Percentiles rank a stretch among this genome's conserved stretches.
Conservation (phyloP, 2,888 invertebrate genomes). For the Chrysolina oricalcia region DNA sequence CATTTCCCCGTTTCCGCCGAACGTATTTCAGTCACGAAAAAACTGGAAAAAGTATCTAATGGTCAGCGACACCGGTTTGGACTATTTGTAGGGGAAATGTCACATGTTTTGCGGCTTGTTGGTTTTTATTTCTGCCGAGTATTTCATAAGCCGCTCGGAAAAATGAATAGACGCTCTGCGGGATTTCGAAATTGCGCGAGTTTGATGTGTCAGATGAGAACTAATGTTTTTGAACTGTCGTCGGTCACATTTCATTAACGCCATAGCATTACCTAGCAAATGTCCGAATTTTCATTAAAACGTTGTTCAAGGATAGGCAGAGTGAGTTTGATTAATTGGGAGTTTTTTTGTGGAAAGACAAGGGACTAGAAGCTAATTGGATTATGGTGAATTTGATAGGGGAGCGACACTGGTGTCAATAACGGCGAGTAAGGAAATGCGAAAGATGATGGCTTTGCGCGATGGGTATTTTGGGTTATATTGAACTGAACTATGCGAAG, state of each 20-base stretch:
- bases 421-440: no score
- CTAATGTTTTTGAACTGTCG: background rate
- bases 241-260: background rate
- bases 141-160: slow-evolving; percentile 32
- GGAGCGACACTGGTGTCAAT: no score
- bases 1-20: slow-evolving; percentile 50
- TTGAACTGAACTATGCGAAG: no score
- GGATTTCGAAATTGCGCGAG: background rate
- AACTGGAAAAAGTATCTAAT: slow-evolving; percentile 47
- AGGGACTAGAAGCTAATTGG: no score
- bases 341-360: no score
- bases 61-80: slow-evolving; percentile 47
- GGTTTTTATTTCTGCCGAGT: slow-evolving; percentile 45
- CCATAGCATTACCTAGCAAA: no score
- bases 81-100: slow-evolving; percentile 48
- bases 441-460: no score
- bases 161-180: slow-evolving; percentile 27
- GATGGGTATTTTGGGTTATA: no score
- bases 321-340: no score
- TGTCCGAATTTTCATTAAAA: no score
- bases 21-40: slow-evolving; percentile 47
- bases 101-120: slow-evolving; percentile 49
- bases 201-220: slow-evolving; percentile 16
- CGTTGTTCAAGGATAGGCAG: no score
- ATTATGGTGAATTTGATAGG: no score